Evolutionary conservation across 1,140 invertebrate genomes (phyloP).

Genomic region (Contarinia nasturtii): DNA sequence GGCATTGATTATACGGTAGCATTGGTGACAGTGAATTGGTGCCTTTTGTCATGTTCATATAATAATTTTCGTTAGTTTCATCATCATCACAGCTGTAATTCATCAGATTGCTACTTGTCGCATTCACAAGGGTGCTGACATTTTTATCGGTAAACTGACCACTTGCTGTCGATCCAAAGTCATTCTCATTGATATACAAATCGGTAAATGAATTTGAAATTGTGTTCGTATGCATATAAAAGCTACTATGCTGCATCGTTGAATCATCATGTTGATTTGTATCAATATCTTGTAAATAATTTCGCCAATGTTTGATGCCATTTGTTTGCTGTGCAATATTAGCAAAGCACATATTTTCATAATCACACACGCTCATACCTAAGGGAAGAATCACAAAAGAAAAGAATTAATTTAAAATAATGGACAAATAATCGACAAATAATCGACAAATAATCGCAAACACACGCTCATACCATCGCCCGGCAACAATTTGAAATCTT

Average conservation of each 20-base stretch:
- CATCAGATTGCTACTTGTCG: not conserved
- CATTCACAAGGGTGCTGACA: not conserved
- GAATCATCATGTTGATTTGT: conserved; percentile 3
- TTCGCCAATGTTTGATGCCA: conserved; percentile 3
- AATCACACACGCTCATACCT: conserved; percentile 1
- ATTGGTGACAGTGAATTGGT: not conserved
- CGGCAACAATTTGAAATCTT: conserved; percentile 2
- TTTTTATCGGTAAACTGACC: not conserved
- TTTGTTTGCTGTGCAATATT: conserved; percentile 1
- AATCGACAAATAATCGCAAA: no score
- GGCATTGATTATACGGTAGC: not conserved
- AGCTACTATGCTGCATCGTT: conserved; percentile 3
- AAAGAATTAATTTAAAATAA: no score
- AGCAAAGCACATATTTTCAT: conserved; percentile 4
- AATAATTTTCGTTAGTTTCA: not conserved
- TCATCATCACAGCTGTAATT: not conserved
- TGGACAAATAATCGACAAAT: no score
- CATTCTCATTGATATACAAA: conserved; percentile 2
- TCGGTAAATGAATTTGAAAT: conserved; percentile 2
- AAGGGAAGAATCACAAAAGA: no score
- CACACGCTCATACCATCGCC: no score
- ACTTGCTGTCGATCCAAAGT: not conserved
- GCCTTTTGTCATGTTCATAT: not conserved
- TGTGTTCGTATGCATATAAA: conserved; percentile 3
- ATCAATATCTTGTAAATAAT: conserved; percentile 4